A percentile compares a stretch with the other conserved stretches of the same genome.
phyloP scores from a whole-genome alignment of 2,797 vertebrate genomes.

The Tarsius wallacei region DNA sequence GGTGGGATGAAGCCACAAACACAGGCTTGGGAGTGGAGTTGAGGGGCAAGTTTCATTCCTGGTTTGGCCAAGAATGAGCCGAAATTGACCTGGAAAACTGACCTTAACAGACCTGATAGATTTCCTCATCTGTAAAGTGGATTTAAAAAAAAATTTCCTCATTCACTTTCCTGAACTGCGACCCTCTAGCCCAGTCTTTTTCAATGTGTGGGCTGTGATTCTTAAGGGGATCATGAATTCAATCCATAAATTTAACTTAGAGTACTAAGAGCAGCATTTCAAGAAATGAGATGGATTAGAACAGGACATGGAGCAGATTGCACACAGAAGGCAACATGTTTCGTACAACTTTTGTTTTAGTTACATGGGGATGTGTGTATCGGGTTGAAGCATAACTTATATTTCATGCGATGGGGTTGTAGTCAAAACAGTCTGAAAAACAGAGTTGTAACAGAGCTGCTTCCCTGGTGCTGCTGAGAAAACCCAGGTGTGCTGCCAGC shows the following conservation, averaged over 20 bases:
- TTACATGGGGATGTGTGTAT: neutral
- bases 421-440: neutral
- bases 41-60: neutral
- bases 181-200: neutral
- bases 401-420: neutral
- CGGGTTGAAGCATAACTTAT: neutral
- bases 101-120: neutral
- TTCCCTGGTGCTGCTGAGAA: neutral
- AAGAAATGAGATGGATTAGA: neutral
- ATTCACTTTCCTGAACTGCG: slow-evolving; percentile 21
- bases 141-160: neutral
- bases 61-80: neutral
- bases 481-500: neutral
- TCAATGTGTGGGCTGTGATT: neutral
- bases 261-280: neutral
- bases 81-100: neutral
- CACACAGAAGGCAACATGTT: neutral
- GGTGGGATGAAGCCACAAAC: neutral
- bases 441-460: neutral
- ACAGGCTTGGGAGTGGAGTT: too few species aligned
- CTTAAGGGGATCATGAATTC: neutral
- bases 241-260: neutral
- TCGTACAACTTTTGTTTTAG: neutral
- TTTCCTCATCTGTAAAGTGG: neutral
- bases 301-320: neutral